Base-by-base conservation (phyloP, 2,888 invertebrate genomes). In the Liopterus haemorrhoidalis region DNA sequence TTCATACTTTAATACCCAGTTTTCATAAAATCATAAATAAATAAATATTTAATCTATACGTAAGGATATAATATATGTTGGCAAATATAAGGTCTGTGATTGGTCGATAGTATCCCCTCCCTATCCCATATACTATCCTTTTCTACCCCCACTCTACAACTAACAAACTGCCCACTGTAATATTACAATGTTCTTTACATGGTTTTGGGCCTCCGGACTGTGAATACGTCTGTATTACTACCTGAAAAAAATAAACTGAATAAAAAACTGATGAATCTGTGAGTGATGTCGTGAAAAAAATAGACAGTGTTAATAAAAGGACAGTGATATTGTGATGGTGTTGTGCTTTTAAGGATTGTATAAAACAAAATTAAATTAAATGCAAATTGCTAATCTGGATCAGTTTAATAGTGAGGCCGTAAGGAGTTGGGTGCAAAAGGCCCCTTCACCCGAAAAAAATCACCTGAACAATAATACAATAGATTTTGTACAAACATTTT, bases 341-440 rank as follows among this genome's bases (percentile, higher is more conserved):
- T n/a, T n/a, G n/a, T n/a, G n/a, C n/a, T n/a, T n/a, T n/a, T n/a
- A n/a, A n/a, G n/a, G n/a, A n/a, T n/a, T n/a, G n/a, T n/a, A n/a
- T n/a, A n/a, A n/a, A n/a, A n/a, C n/a, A n/a, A n/a, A n/a, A n/a
- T 28, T 28, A 37, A 14, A 31, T 27, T 12, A 38, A 28, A 18
- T 24, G 43, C 41, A 54, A 58, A 49, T 62, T 58, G 67, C 70
- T 70, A 74, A 73, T 69, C 73, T 75, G 75, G 75, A 73, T 72
- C 74, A 74, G 67, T 70, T 74, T 58, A 73, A 73, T 64, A 71
- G 72, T 64, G 74, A 74, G 63, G 70, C 72, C 63, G 73, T 74
- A 57, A 67, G 74, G 71, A 71, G 74, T 68, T 75, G 75, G 75
- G 74, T 74, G 61, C 73, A 74, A 66, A 72, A 75, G 49, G 60